A percentile compares a stretch with the other conserved stretches of the same genome.
Evolutionary conservation across 2,888 invertebrate genomes (phyloP).

Genomic region (Xiphydria camelus): DNA sequence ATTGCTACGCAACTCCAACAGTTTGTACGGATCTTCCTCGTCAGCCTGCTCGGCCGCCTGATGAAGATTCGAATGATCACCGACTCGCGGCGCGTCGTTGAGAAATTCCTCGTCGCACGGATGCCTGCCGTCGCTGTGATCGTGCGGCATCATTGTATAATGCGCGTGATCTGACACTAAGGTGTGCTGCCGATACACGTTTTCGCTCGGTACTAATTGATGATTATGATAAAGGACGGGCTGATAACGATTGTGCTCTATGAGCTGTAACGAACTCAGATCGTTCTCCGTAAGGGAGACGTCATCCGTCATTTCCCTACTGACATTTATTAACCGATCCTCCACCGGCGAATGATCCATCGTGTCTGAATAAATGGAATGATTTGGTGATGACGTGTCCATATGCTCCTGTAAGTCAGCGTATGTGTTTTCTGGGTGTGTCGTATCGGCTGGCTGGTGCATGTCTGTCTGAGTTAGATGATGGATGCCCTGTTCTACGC

Average conservation of each 20-base stretch:
- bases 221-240: slow-evolving; percentile 44
- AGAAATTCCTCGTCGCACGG: slow-evolving; percentile 12
- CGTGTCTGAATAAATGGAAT: slow-evolving; percentile 54
- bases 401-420: slow-evolving; percentile 51
- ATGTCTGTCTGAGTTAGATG: slow-evolving; percentile 55
- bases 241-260: slow-evolving; percentile 42
- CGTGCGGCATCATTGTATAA: slow-evolving; percentile 24
- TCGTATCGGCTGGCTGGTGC: slow-evolving; percentile 56
- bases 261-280: slow-evolving; percentile 24
- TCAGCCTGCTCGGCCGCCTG: background rate
- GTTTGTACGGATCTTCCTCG: no score
- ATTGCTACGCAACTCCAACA: background rate
- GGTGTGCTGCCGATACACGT: slow-evolving; percentile 45
- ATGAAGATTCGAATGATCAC: background rate
- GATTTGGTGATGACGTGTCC: slow-evolving; percentile 53
- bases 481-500: slow-evolving; percentile 50
- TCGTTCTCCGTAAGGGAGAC: slow-evolving; percentile 34
- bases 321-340: slow-evolving; percentile 36
- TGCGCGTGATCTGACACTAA: slow-evolving; percentile 39
- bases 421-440: slow-evolving; percentile 55
- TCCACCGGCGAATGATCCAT: slow-evolving; percentile 39
- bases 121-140: background rate
- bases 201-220: slow-evolving; percentile 36
- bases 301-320: slow-evolving; percentile 33
- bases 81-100: no score